These are phyloP conservation scores for Sarcophaga rosellei DNA, from an alignment of 2,888 invertebrate genomes.

Conservation along the genomic window DNA sequence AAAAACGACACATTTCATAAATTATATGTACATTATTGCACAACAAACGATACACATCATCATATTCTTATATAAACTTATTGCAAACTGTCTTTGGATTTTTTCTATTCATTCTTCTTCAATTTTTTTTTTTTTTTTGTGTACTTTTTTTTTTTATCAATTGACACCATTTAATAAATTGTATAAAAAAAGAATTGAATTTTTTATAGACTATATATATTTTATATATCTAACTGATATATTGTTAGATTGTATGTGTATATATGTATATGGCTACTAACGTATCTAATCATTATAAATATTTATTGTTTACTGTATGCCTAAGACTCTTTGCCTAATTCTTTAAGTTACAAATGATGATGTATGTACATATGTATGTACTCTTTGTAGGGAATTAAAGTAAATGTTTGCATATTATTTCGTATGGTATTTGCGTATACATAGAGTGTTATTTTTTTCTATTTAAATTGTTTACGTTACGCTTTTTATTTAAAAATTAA, in stretches of 20 bases:
- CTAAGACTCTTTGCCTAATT: conserved; percentile 21
- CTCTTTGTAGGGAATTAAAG: background rate
- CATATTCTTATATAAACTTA: background rate
- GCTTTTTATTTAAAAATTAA: conserved; percentile 45
- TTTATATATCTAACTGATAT: background rate
- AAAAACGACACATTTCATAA: background rate
- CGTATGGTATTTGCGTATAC: background rate
- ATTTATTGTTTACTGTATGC: background rate
- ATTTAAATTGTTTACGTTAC: background rate
- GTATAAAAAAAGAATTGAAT: conserved; percentile 12
- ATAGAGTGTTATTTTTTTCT: background rate
- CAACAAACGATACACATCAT: too few relatives aligned
- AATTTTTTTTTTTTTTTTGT: conserved; percentile 25
- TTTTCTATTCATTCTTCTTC: conserved; percentile 26
- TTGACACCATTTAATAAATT: conserved; percentile 62
- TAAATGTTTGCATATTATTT: background rate
- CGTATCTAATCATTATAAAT: conserved; percentile 56
- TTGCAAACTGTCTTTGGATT: conserved; percentile 31
- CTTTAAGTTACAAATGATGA: conserved; percentile 36
- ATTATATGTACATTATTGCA: background rate
- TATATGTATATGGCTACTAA: background rate
- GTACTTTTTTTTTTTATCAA: conserved; percentile 49
- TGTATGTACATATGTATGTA: too few relatives aligned
- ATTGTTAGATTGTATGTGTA: background rate
- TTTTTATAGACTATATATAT: background rate